phyloP scores from a whole-genome alignment of 2,888 invertebrate genomes.

The Epirrita christyi region DNA sequence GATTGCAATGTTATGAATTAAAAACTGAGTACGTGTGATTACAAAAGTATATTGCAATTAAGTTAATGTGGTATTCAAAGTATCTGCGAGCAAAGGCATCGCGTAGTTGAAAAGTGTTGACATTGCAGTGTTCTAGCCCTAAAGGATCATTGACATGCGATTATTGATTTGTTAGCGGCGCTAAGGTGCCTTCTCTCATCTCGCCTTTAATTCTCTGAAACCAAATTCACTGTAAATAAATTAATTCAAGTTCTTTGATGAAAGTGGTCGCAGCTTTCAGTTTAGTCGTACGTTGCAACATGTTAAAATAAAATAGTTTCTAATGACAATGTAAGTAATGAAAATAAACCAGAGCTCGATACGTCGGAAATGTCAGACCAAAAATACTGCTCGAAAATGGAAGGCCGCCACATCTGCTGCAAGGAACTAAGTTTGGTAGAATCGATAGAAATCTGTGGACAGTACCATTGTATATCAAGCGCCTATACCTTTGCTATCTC shows the following conservation, averaged over 20 bases:
- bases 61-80: conserved; percentile 16
- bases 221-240: not conserved
- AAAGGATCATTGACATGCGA: conserved; percentile 52
- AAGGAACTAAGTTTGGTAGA: conserved; percentile 34
- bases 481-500: conserved; percentile 36
- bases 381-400: conserved; percentile 27
- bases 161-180: conserved; percentile 51
- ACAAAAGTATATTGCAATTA: conserved; percentile 24
- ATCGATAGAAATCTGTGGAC: conserved; percentile 39
- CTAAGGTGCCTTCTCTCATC: conserved; percentile 25
- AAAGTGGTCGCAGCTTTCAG: not conserved
- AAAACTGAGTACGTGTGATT: conserved; percentile 13
- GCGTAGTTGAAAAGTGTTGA: conserved; percentile 38
- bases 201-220: conserved; percentile 4
- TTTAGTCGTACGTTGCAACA: not conserved
- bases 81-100: not conserved
- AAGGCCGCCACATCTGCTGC: conserved; percentile 31
- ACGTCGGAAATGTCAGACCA: conserved; percentile 32
- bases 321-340: not conserved
- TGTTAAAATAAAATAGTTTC: not conserved
- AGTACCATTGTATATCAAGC: conserved; percentile 40
- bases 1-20: conserved; percentile 33
- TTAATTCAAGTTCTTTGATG: not conserved
- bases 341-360: conserved; percentile 24
- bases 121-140: conserved; percentile 41